Evolutionary conservation across 1,140 invertebrate genomes (phyloP), one percentile per base, ranked within the genome.

Genomic region (Aphelinus certus): DNA sequence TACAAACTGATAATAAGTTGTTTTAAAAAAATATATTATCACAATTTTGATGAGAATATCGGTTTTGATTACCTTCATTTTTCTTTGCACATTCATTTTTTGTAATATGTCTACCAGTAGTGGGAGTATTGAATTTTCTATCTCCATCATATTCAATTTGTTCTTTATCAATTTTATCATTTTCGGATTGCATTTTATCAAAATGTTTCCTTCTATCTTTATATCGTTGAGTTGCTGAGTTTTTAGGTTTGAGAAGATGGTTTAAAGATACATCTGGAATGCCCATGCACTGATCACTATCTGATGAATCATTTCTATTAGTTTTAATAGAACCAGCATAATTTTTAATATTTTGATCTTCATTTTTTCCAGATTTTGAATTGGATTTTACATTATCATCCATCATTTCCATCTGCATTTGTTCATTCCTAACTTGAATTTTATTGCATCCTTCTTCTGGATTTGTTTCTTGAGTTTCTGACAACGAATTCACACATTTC

Each of bases 281-380:
- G 42, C 81, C 79, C 46, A 76, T 55, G 26, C 81, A 83, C 55
- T 47, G 62, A 62, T 82, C 80, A 56, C 64, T 80, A 46, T 81
- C 78, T n/a, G 75, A 76, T n/a, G 75, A 71, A 4, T 43, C 4
- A 66, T 67, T 77, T 56, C 3, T 1, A 46, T 64, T 69, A 43
- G 43, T 51, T 10, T 57, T 43, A 57, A 62, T 7, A 55, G 48
- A 10, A 43, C 71, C 47, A 48, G 3, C 1, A 65, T 42, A n/a
- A 4, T 71, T 53, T 9, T 47, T 57, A n/a, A n/a, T 48, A 43
- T 26, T 43, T 7, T 69, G 1, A 53, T 66, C n/a, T 10, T 64
- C 1, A 61, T 4, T 6, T 49, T 47, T n/a, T 66, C 7, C 2
- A 70, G 10, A 3, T 56, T 2, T 67, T 74, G 2, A 51, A 7